Conservation (phyloP, 2,888 invertebrate species). For the Clistopyga incitator region DNA sequence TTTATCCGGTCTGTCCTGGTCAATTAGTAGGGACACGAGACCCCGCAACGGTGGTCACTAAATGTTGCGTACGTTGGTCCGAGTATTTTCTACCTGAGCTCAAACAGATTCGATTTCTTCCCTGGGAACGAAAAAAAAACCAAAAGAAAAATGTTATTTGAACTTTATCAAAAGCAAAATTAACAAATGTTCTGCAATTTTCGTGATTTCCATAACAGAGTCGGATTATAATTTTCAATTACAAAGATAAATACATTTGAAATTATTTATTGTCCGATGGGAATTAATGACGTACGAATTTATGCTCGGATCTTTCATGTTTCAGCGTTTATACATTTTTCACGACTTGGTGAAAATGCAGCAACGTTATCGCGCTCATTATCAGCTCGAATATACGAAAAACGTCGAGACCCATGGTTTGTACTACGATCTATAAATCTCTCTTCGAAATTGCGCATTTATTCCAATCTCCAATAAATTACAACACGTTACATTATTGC, state of each 20-base stretch:
- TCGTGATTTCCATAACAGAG: neutral
- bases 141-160: too few relatives aligned
- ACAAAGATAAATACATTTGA: too few relatives aligned
- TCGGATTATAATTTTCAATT: neutral
- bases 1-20: slow-evolving; percentile 62
- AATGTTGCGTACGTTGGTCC: neutral
- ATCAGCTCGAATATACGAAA: slow-evolving; percentile 59
- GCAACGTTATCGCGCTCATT: slow-evolving; percentile 65
- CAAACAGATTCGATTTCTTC: slow-evolving; percentile 44
- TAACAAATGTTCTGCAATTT: neutral
- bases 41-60: slow-evolving; percentile 14
- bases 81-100: neutral
- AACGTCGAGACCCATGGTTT: neutral
- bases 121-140: neutral
- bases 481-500: slow-evolving; percentile 47
- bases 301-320: slow-evolving; percentile 14
- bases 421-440: neutral
- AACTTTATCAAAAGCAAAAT: neutral
- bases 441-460: slow-evolving; percentile 16
- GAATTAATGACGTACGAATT: slow-evolving; percentile 42
- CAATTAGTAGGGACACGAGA: slow-evolving; percentile 66
- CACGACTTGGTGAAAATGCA: slow-evolving; percentile 31
- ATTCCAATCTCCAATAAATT: slow-evolving; percentile 61
- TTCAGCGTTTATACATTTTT: neutral
- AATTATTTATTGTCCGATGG: neutral